Evolutionary conservation across 2,113 vertebrate species (phyloP), one percentile per base, ranked within the genome.

Genomic region (Xenus cinereus): DNA sequence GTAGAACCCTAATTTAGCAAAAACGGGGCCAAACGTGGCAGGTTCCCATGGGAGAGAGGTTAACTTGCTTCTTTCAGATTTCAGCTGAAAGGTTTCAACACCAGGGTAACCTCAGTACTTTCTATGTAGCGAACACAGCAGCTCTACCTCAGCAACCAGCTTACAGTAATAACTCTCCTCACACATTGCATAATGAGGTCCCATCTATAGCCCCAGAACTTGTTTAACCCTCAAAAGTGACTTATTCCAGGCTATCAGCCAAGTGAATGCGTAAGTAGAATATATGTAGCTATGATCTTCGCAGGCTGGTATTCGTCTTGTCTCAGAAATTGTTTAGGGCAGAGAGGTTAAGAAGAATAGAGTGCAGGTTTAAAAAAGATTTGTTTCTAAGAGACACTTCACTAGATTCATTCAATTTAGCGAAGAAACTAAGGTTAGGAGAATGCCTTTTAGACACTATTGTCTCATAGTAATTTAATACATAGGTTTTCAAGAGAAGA

Each of bases 241-340:
- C 88, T 96, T 94, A 89, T 95, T 97, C 86, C 94, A 95, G 95
- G 94, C 90, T 89, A 92, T n/a, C 84, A 96, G 95, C 96, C 95
- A 96, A 90, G 37, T 20, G 66, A 93, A 92, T 73, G 68, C 67
- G 64, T 92, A 95, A 97, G 86, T 28, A 75, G 86, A 92, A 96
- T 89, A 60, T 78, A 89, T 80, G 92, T 68, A 81, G 68, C 94
- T 53, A 41, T 63, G 90, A 93, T 94, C 86, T 89, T 81, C 80
- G n/a, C 43, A 23, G 85, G 48, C 79, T 84, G 62, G 83, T 59
- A 95, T 94, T 97, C 88, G 87, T 96, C 92, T 90, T 87, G 90
- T 78, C 95, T 94, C 86, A 94, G 94, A 93, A 94, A 94, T 45
- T 88, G 93, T 90, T 95, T 81, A 92, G 95, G 93, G 90, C 95